Conservation (phyloP, 2,888 invertebrate species). For the Rotaria sp. region DNA sequence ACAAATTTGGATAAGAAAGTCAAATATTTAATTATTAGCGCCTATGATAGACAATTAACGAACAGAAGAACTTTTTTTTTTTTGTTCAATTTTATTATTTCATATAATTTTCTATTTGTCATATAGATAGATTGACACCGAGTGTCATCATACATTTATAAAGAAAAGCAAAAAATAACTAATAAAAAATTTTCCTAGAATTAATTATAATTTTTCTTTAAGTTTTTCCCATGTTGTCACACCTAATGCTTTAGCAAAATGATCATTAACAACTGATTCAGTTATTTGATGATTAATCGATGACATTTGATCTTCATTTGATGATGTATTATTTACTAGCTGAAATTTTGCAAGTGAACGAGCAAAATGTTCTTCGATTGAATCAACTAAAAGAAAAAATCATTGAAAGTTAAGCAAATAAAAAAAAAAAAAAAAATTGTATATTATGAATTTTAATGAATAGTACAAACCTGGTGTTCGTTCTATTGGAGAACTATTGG, state of each 20-base stretch:
- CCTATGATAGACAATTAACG: too few relatives aligned
- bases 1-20: too few relatives aligned
- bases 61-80: too few relatives aligned
- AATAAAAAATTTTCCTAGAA: neutral
- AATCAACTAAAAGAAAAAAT: constrained; percentile 8
- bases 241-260: constrained; percentile 77
- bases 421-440: neutral
- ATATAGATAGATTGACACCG: neutral
- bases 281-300: neutral
- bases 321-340: neutral
- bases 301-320: neutral
- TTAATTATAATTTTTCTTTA: neutral
- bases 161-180: neutral
- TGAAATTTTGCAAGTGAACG: neutral
- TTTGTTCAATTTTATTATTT: too few relatives aligned
- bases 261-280: constrained; percentile 70
- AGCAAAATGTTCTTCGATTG: constrained; percentile 20
- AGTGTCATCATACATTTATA: neutral
- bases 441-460: neutral
- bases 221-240: constrained; percentile 66
- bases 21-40: too few relatives aligned
- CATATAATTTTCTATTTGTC: too few relatives aligned
- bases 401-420: neutral
- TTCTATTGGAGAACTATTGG: neutral
- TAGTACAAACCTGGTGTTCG: neutral